Evolutionary conservation across 2,797 vertebrate genomes (phyloP).

Genomic region (Petrocephalus schoutedeni): DNA sequence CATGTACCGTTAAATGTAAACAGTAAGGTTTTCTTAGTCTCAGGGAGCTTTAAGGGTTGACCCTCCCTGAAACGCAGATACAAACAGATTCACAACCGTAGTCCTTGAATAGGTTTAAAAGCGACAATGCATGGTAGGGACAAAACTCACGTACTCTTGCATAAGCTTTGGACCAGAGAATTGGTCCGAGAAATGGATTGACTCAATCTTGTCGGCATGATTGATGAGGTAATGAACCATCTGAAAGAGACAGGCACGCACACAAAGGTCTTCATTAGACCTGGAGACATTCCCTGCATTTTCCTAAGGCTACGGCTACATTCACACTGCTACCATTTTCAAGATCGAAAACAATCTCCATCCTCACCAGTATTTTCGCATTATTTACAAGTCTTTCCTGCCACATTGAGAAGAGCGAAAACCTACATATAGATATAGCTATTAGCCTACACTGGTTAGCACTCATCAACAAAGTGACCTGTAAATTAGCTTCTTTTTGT

Average conservation of each 20-base stretch:
- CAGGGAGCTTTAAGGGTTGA: conserved; percentile 95
- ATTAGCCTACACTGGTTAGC: background rate
- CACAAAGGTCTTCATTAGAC: background rate
- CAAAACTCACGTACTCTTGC: conserved; percentile 78
- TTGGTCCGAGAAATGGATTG: conserved; percentile 99
- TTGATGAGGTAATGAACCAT: conserved; percentile 95
- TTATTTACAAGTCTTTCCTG: background rate
- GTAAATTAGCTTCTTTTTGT: background rate
- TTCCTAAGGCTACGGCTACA: background rate
- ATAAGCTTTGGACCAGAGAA: conserved; percentile 99
- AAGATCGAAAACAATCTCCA: background rate
- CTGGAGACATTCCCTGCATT: background rate
- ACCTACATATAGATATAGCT: background rate
- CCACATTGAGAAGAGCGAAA: background rate
- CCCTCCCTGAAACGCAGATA: conserved; percentile 78
- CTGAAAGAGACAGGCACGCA: conserved; percentile 56
- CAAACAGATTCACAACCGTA: background rate
- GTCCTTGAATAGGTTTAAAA: background rate
- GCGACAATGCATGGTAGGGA: background rate
- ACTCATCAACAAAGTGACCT: background rate
- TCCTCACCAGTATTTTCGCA: background rate
- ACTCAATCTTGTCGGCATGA: conserved; percentile 97
- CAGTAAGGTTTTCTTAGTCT: conserved; percentile 95
- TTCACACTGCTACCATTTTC: background rate
- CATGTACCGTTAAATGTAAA: conserved; percentile 98